These are phyloP conservation scores for Meloidogyne exigua DNA, from an alignment of 1,140 invertebrate species.

Conservation along the genomic window DNA sequence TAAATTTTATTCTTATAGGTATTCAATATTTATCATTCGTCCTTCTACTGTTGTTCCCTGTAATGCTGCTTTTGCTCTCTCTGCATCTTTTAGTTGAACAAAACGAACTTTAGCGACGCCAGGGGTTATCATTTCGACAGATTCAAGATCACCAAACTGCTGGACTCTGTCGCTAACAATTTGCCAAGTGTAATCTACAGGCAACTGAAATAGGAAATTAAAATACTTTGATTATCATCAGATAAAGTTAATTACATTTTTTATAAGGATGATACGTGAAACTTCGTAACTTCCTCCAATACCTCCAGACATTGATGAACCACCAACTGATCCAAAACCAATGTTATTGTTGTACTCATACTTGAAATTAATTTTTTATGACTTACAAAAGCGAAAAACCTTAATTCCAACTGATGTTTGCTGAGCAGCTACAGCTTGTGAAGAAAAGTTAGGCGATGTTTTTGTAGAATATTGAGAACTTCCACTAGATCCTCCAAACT, in stretches of 20 bases:
- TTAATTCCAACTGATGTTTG: slow-evolving; percentile 18
- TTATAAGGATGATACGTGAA: slow-evolving; percentile 47
- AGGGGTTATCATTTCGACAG: slow-evolving; percentile 55
- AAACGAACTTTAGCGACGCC: slow-evolving; percentile 60
- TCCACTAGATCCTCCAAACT: slow-evolving; percentile 2
- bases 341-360: slow-evolving; percentile 5
- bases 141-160: slow-evolving; percentile 59
- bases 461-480: slow-evolving; percentile 20
- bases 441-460: neutral
- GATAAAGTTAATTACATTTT: slow-evolving; percentile 38
- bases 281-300: slow-evolving; percentile 11
- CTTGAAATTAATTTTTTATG: slow-evolving; percentile 9
- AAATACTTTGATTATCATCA: slow-evolving; percentile 10
- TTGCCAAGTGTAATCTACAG: slow-evolving; percentile 61
- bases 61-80: slow-evolving; percentile 47
- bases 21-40: slow-evolving; percentile 54
- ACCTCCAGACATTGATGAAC: neutral
- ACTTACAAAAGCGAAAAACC: neutral
- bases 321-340: neutral
- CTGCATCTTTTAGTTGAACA: slow-evolving; percentile 49
- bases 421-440: neutral
- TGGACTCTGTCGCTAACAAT: slow-evolving; percentile 59
- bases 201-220: slow-evolving; percentile 45
- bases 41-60: slow-evolving; percentile 56
- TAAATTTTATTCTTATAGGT: slow-evolving; percentile 34